Evolutionary conservation across 2,888 invertebrate species (phyloP).

Genomic region (Conomelus anceps): DNA sequence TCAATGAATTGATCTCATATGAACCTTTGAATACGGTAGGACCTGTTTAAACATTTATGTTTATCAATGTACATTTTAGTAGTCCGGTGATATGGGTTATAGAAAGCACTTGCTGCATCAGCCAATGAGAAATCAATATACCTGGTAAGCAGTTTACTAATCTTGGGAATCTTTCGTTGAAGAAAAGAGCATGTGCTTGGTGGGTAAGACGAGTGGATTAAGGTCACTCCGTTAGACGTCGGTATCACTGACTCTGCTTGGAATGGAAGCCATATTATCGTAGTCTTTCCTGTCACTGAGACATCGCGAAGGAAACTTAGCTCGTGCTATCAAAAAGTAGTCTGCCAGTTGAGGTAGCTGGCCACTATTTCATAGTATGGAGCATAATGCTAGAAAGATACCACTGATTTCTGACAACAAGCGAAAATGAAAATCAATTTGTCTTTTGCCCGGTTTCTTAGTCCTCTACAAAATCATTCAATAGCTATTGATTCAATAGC

Average conservation of each 20-base stretch:
- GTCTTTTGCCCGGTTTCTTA: no score
- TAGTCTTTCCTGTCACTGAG: neutral
- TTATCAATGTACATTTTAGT: neutral
- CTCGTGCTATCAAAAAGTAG: neutral
- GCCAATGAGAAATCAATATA: neutral
- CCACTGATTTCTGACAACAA: neutral
- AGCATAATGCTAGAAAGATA: neutral
- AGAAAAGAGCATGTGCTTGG: neutral
- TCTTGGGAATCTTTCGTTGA: neutral
- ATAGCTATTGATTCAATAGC: no score
- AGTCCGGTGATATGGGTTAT: no score
- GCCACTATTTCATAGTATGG: neutral
- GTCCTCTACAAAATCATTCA: no score
- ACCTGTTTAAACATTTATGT: neutral
- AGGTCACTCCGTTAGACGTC: neutral
- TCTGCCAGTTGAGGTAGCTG: neutral
- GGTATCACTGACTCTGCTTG: neutral
- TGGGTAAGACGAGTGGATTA: neutral
- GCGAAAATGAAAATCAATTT: neutral
- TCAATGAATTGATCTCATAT: no score
- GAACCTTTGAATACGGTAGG: no score
- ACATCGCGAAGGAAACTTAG: neutral
- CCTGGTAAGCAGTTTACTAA: neutral
- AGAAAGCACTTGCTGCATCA: neutral
- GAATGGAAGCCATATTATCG: neutral